Evolutionary conservation across 2,113 vertebrate species (phyloP).

Genomic region (Chauna torquata): DNA sequence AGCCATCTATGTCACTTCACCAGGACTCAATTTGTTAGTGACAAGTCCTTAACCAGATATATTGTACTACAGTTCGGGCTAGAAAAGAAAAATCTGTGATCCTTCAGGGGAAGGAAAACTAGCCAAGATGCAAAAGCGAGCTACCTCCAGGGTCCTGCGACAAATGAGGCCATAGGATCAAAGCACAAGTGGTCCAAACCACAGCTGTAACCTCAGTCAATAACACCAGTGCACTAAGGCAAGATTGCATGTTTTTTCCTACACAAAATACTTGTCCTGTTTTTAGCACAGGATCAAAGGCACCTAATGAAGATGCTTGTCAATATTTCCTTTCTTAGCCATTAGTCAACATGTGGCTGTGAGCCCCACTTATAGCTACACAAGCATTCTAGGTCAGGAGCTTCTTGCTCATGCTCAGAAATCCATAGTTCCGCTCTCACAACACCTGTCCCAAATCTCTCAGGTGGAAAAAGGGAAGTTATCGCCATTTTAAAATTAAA

Average conservation of each 20-base stretch:
- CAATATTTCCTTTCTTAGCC: background rate
- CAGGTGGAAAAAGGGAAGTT: background rate
- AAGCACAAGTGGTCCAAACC: background rate
- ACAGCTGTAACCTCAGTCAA: background rate
- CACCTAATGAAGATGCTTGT: background rate
- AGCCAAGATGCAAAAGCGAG: background rate
- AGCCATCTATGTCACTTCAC: background rate
- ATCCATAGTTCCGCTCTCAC: background rate
- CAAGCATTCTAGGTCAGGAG: background rate
- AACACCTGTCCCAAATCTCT: background rate
- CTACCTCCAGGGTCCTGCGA: background rate
- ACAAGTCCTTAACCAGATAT: background rate
- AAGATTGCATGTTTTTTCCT: background rate
- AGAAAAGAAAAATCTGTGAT: background rate
- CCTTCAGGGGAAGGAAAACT: background rate
- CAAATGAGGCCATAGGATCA: background rate
- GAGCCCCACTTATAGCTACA: background rate
- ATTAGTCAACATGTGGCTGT: background rate
- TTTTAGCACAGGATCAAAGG: background rate
- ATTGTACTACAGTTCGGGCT: background rate
- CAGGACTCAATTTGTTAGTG: too few species aligned
- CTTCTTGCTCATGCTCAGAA: background rate
- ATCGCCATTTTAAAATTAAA: background rate
- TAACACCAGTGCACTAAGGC: background rate
- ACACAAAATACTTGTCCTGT: background rate